Base-by-base conservation (phyloP, 2,113 vertebrate species). In the Cryptotis parvus region DNA sequence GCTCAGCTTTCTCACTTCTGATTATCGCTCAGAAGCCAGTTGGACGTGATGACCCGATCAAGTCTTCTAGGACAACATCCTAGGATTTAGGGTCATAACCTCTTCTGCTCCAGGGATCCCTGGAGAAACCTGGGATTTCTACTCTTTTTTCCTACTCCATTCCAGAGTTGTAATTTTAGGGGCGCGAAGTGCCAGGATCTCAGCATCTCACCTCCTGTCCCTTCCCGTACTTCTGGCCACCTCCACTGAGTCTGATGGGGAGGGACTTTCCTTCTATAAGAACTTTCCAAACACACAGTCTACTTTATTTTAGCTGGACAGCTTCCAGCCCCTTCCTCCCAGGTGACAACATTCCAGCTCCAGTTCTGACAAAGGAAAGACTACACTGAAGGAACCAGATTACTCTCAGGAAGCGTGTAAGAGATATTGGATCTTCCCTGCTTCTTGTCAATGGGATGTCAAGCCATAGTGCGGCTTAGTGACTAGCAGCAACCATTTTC, bases 241-340 rank as follows among this genome's bases (percentile, higher is more conserved):
- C 26, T 4, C n/a, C 8, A 78, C 26, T 3, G 27, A 33, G 15
- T 78, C 27, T 24, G 24, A 74, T 33, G 58, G 37, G 37, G 29
- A 61, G 12, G n/a, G 1, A 1, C 58, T 88, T 29, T 61, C 55
- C 31, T 78, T 84, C 45, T 77, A 55, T n/a, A 58, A 72, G 78
- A 84, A 78, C 84, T 94, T 91, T 73, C 61, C 73, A 78, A 78
- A 37, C 58, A 69, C 27, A 61, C 45, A 58, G 20, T 31, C 27
- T 70, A 45, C 39, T 79, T 33, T 66, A 31, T 37, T 83, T 33
- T 72, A 26, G 26, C 29, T 77, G 41, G 52, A 55, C 55, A 27
- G 9, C 12, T 16, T 65, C 49, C 61, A 15, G 20, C 15, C 49
- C 18, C n/a, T 6, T 88, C 20, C n/a, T 84, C 5, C 0, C 45